A percentile compares a stretch with the other conserved stretches of the same genome.
Conservation (phyloP, 2,888 invertebrate genomes). For the Lithophane socia region DNA sequence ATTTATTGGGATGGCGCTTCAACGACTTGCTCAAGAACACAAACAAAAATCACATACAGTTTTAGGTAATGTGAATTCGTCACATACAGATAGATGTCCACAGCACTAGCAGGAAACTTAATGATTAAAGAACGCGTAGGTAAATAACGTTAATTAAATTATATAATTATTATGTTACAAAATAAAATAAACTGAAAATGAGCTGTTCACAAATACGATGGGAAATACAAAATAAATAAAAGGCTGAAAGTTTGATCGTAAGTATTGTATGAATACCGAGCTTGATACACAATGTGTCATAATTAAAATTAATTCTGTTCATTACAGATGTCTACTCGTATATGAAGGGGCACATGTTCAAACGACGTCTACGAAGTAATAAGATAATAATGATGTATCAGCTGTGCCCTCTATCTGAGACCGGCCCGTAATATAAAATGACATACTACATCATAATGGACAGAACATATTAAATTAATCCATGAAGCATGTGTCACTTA, state of each 20-base stretch:
- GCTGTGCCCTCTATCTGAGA: conserved; percentile 14
- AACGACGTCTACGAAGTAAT: not conserved
- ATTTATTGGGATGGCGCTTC: too few species aligned
- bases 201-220: too few species aligned
- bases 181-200: too few species aligned
- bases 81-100: too few species aligned
- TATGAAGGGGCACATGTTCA: not conserved
- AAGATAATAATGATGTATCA: conserved; percentile 36
- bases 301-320: not conserved
- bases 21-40: too few species aligned
- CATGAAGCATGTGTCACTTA: conserved; percentile 25
- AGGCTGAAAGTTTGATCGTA: not conserved
- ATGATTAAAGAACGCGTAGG: too few species aligned
- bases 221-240: too few species aligned
- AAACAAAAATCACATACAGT: too few species aligned
- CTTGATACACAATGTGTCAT: not conserved
- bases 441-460: conserved; percentile 8
- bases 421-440: conserved; percentile 24
- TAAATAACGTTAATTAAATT: too few species aligned
- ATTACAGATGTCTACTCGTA: not conserved
- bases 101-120: too few species aligned
- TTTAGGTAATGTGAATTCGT: too few species aligned
- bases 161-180: too few species aligned
- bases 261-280: not conserved
- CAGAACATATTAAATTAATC: conserved; percentile 41